Percentiles rank a stretch among this genome's conserved stretches.
These are phyloP conservation scores for Himalopsyche kuldschensis DNA, from an alignment of 2,888 invertebrate genomes.

Conservation along the genomic window DNA sequence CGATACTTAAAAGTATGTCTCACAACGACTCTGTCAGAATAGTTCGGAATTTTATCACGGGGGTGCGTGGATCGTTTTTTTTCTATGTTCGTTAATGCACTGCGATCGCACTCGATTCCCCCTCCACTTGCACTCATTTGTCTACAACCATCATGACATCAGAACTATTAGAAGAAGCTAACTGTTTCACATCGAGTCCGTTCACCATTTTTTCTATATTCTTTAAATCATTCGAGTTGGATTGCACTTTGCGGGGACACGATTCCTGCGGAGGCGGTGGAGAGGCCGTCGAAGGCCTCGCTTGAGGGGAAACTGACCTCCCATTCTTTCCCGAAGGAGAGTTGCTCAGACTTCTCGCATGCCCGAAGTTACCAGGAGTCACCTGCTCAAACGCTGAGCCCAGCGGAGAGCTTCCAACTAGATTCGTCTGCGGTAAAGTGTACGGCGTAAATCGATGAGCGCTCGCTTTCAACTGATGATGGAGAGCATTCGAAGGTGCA, in stretches of 20 bases:
- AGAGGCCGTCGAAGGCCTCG: constrained; percentile 60
- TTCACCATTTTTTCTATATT: constrained; percentile 98
- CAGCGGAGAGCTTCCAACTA: constrained; percentile 60
- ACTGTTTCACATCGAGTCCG: constrained; percentile 83
- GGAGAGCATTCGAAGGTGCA: constrained; percentile 62
- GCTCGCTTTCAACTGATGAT: constrained; percentile 69
- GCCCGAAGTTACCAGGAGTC: constrained; percentile 66
- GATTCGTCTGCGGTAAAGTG: constrained; percentile 68
- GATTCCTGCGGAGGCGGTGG: constrained; percentile 59
- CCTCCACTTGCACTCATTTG: constrained; percentile 39
- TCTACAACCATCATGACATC: constrained; percentile 36
- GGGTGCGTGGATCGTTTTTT: background rate
- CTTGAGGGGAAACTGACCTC: constrained; percentile 58
- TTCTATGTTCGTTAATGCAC: constrained; percentile 17
- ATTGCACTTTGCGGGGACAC: constrained; percentile 48
- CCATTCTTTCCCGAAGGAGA: constrained; percentile 58
- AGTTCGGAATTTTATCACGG: background rate
- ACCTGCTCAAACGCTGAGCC: constrained; percentile 90
- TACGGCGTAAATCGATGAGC: constrained; percentile 85
- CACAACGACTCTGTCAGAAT: background rate
- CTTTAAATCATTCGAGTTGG: constrained; percentile 81
- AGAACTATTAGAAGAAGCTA: constrained; percentile 26
- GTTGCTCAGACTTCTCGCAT: constrained; percentile 66
- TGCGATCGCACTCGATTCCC: constrained; percentile 25
- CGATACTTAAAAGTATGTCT: background rate